These are phyloP conservation scores for Atherinosoma microstoma DNA, from an alignment of 2,797 vertebrate species.

Conservation along the genomic window DNA sequence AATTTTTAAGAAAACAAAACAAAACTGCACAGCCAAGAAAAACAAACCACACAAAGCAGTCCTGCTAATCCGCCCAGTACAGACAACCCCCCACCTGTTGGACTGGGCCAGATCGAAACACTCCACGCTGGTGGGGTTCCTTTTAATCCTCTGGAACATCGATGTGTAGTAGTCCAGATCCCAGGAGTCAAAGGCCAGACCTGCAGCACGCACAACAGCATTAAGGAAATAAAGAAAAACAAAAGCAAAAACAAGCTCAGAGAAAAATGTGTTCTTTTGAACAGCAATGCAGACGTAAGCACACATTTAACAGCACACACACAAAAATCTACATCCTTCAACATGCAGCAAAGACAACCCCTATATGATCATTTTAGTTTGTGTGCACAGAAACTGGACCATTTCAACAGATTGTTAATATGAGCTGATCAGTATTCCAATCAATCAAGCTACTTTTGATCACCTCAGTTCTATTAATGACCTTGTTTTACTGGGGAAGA, in stretches of 20 bases:
- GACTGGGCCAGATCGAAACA: constrained; percentile 95
- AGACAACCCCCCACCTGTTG: constrained; percentile 85
- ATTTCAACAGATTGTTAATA: background rate
- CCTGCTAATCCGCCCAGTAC: background rate
- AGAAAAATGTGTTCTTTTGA: background rate
- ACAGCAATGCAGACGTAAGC: background rate
- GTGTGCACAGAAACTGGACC: background rate
- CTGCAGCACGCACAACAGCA: constrained; percentile 64
- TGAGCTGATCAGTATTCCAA: background rate
- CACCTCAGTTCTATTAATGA: background rate
- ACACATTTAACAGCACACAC: constrained; percentile 1
- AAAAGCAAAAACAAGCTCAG: background rate
- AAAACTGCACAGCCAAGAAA: background rate
- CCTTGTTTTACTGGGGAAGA: background rate
- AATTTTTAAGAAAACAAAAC: background rate
- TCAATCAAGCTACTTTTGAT: background rate
- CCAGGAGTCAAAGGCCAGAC: constrained; percentile 92
- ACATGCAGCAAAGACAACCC: background rate
- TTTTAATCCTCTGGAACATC: constrained; percentile 86
- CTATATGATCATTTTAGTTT: background rate
- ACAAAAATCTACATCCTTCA: constrained; percentile 21
- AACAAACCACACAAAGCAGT: constrained; percentile 13
- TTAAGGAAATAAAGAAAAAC: background rate
- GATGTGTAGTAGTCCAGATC: constrained; percentile 91
- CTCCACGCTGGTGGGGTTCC: constrained; percentile 92